A percentile compares a stretch with the other conserved stretches of the same genome.
Evolutionary conservation across 2,113 vertebrate genomes (phyloP).

Genomic region (Antigone vipio): DNA sequence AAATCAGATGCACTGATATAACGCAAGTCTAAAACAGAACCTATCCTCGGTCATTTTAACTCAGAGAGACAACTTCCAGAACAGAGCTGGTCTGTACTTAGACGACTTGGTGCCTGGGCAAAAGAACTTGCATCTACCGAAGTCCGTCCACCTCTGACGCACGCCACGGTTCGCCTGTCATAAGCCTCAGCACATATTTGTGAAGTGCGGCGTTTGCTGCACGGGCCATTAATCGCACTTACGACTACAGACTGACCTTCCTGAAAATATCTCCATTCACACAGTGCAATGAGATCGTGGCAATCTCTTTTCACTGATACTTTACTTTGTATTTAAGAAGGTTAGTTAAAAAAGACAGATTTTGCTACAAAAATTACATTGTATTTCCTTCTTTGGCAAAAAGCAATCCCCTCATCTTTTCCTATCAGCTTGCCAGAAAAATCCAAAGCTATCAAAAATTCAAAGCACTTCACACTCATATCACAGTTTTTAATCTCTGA

Average conservation of each 20-base stretch:
- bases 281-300: not conserved
- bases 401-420: not conserved
- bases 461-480: not conserved
- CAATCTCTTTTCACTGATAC: not conserved
- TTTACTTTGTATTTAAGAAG: not conserved
- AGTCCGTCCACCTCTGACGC: not conserved
- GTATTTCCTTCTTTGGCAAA: not conserved
- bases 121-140: not conserved
- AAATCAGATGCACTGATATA: not conserved
- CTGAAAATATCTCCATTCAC: not conserved
- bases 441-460: not conserved
- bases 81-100: not conserved
- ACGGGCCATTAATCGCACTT: not conserved
- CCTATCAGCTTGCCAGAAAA: not conserved
- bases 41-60: not conserved
- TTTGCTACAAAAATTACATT: not conserved
- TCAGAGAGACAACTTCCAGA: not conserved
- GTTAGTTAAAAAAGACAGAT: not conserved
- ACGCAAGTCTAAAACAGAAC: not conserved
- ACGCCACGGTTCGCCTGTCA: rapidly evolving
- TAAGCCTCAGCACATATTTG: not conserved
- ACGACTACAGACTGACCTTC: not conserved
- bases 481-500: not conserved
- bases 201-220: not conserved
- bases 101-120: not conserved